phyloP scores from a whole-genome alignment of 2,113 vertebrate species.

The Orycteropus afer region DNA sequence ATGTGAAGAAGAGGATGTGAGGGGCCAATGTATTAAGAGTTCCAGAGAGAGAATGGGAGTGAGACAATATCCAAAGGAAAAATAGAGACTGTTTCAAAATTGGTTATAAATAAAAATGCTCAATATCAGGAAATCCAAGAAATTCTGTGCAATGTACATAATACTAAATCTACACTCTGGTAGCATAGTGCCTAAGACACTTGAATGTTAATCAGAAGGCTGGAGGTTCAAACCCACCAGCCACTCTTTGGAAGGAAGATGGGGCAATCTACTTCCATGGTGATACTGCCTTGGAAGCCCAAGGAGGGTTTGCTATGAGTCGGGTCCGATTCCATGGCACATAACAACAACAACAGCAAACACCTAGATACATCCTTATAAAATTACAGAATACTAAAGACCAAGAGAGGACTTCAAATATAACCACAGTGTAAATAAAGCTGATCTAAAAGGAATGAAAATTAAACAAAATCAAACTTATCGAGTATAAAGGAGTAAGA shows the following conservation, averaged over 20 bases:
- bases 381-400: background rate
- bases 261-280: no score
- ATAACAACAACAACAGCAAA: no score
- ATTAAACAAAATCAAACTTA: slow-evolving; percentile 14
- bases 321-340: no score
- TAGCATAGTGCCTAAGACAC: no score
- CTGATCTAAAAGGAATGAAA: background rate
- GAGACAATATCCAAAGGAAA: background rate
- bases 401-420: background rate
- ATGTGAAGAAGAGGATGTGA: background rate
- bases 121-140: background rate
- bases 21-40: background rate
- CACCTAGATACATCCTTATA: background rate
- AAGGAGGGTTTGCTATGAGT: no score
- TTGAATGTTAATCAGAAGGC: no score
- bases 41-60: background rate
- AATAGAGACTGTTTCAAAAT: slow-evolving; percentile 20
- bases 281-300: no score
- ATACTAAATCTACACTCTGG: slow-evolving; percentile 10
- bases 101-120: background rate
- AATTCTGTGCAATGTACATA: background rate
- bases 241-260: no score
- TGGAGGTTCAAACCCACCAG: no score
- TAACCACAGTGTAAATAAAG: background rate
- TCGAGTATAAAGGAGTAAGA: background rate